Evolutionary conservation across 2,888 invertebrate genomes (phyloP).

Genomic region (Sinohyriopsis cumingii): DNA sequence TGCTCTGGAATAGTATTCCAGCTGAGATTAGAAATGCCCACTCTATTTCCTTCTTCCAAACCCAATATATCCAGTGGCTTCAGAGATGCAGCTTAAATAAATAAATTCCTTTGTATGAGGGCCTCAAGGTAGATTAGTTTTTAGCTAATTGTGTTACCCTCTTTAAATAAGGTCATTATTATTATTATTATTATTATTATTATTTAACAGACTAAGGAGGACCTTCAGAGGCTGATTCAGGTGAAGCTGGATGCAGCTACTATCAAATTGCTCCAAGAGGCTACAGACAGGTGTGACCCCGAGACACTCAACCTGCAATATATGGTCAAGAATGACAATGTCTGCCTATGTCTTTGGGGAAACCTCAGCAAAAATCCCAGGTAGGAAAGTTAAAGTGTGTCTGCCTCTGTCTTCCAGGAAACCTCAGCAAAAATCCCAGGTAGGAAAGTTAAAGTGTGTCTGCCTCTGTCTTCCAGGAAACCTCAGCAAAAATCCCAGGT

Average conservation of each 20-base stretch:
- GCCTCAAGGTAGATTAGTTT: no score
- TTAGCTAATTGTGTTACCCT: no score
- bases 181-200: no score
- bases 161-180: no score
- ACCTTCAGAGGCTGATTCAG: slow-evolving; percentile 65
- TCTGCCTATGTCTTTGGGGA: slow-evolving; percentile 70
- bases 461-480: slow-evolving; percentile 71
- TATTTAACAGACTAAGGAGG: slow-evolving; percentile 43
- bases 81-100: no score
- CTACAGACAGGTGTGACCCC: slow-evolving; percentile 61
- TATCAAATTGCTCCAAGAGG: slow-evolving; percentile 61
- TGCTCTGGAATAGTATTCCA: no score
- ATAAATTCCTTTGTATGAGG: no score
- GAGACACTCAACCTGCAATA: slow-evolving; percentile 70
- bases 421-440: slow-evolving; percentile 72
- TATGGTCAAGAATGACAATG: slow-evolving; percentile 54
- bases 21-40: no score
- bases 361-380: slow-evolving; percentile 72
- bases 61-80: no score
- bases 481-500: slow-evolving; percentile 72
- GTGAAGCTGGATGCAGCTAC: slow-evolving; percentile 66
- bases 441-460: slow-evolving; percentile 36
- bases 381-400: slow-evolving; percentile 45
- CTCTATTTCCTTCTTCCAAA: no score
- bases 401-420: slow-evolving; percentile 70